These are phyloP conservation scores for Anorthoa munda DNA, from an alignment of 2,888 invertebrate genomes.

Conservation along the genomic window DNA sequence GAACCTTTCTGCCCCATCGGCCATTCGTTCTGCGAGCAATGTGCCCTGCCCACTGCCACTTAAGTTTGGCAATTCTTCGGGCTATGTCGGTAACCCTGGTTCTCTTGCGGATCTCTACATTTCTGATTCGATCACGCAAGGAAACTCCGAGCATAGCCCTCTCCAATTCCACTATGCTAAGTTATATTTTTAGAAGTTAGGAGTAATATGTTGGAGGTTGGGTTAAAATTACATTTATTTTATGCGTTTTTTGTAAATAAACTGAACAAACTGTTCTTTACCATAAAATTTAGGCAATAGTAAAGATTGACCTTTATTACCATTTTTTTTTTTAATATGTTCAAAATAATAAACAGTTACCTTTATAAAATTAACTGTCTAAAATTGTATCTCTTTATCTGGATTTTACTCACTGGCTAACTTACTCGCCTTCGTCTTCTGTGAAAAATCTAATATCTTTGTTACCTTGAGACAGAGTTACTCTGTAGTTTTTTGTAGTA, in stretches of 20 bases:
- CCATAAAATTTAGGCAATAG: neutral
- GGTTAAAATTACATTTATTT: neutral
- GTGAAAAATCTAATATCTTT: neutral
- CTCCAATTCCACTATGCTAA: neutral
- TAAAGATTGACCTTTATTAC: neutral
- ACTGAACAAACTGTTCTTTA: neutral
- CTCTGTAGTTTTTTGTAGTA: constrained; percentile 2
- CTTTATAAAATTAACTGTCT: neutral
- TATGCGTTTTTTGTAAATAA: too few species aligned
- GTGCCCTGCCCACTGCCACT: too few species aligned
- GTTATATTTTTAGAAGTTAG: constrained; percentile 6
- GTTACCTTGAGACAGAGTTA: constrained; percentile 26
- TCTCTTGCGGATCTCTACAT: too few species aligned
- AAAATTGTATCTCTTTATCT: neutral
- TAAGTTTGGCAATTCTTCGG: too few species aligned
- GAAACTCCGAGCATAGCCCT: too few species aligned
- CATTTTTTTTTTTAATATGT: too few species aligned
- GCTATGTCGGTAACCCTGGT: too few species aligned
- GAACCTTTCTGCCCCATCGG: too few species aligned
- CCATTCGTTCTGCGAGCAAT: too few species aligned
- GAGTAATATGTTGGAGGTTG: neutral
- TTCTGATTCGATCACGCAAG: too few species aligned
- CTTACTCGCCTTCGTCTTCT: neutral
- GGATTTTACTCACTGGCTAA: too few species aligned
- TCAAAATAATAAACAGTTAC: too few species aligned